These are phyloP conservation scores for Drosophila ironensis DNA, from an alignment of 1,140 invertebrate species.

Conservation along the genomic window DNA sequence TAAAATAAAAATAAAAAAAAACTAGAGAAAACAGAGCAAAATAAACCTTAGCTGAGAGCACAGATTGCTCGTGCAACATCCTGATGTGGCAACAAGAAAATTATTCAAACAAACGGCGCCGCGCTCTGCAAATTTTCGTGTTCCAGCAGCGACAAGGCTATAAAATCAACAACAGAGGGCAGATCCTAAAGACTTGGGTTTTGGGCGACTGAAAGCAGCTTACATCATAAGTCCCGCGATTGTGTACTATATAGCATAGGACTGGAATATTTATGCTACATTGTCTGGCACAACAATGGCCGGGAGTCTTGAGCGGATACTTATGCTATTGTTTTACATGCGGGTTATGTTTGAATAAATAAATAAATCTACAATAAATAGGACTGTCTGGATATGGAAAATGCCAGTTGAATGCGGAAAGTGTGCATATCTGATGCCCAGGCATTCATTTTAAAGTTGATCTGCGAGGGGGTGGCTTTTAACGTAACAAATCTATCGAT, in stretches of 20 bases:
- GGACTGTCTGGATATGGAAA: conserved; percentile 1
- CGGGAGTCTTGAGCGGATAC: not conserved
- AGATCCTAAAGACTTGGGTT: conserved; percentile 12
- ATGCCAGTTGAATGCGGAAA: not conserved
- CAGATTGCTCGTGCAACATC: conserved; percentile 55
- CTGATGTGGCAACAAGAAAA: conserved; percentile 38
- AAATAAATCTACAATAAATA: not conserved
- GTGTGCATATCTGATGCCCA: no score
- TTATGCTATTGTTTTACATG: not conserved
- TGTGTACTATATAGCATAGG: no score
- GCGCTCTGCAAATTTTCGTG: conserved; percentile 55
- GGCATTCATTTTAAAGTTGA: no score
- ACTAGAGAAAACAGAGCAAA: conserved; percentile 51
- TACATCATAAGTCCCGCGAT: no score
- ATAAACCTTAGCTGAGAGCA: conserved; percentile 63
- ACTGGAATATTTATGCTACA: no score
- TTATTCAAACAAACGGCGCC: conserved; percentile 63
- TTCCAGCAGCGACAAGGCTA: conserved; percentile 62
- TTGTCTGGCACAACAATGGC: no score
- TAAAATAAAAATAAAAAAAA: no score
- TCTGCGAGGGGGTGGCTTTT: no score
- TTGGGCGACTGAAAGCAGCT: not conserved
- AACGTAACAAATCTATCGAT: no score
- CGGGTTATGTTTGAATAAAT: not conserved
- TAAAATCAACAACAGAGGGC: conserved; percentile 64